Percentiles rank a stretch among this genome's conserved stretches.
These are phyloP conservation scores for Alosa alosa DNA, from an alignment of 2,113 vertebrate genomes.

Conservation along the genomic window DNA sequence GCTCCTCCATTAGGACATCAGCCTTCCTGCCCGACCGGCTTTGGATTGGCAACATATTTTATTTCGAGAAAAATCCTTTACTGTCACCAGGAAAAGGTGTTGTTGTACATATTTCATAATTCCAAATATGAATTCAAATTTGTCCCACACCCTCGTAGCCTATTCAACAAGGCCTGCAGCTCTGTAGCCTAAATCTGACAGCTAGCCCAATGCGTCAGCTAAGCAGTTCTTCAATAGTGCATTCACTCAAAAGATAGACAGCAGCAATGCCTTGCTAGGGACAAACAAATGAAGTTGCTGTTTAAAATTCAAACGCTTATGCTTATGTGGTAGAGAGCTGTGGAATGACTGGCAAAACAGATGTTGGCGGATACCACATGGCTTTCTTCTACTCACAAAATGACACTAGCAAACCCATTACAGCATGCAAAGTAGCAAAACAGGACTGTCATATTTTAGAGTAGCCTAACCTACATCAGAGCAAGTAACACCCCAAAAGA, in stretches of 20 bases:
- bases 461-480: background rate
- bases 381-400: background rate
- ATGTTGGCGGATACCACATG: background rate
- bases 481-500: background rate
- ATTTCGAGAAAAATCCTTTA: background rate
- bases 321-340: background rate
- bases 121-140: background rate
- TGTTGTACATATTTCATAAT: background rate
- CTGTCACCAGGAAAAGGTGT: background rate
- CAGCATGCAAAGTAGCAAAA: background rate
- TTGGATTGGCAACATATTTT: background rate
- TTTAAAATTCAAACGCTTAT: background rate
- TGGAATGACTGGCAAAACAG: background rate
- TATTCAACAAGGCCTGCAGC: conserved; percentile 8
- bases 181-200: background rate
- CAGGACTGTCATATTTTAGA: background rate
- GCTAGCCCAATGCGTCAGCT: conserved; percentile 11
- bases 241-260: background rate
- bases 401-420: background rate
- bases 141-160: background rate
- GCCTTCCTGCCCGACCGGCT: background rate
- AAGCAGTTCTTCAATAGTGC: background rate
- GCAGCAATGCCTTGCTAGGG: background rate
- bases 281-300: background rate
- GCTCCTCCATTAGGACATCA: background rate